Conservation (phyloP, 2,888 invertebrate species). For the Ephialtes manifestator region DNA sequence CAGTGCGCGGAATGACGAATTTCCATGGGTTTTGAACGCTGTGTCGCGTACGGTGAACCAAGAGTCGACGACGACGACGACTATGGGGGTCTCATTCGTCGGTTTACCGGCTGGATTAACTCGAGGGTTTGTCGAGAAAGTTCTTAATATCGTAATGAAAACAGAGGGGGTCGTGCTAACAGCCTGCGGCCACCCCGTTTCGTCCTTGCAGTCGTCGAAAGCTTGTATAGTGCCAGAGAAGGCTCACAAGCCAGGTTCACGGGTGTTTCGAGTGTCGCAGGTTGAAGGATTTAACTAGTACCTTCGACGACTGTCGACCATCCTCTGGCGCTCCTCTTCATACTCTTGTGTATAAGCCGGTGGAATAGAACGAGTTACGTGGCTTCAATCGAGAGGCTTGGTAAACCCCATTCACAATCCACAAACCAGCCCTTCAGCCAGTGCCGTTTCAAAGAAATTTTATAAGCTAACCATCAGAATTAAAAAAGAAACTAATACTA, state of each 20-base stretch:
- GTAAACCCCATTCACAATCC: conserved; percentile 18
- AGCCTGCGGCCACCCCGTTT: conserved; percentile 36
- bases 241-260: conserved; percentile 8
- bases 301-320: conserved; percentile 67
- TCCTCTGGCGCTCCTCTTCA: conserved; percentile 40
- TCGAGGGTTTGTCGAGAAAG: conserved; percentile 77
- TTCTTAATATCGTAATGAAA: conserved; percentile 79
- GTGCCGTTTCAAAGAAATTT: background rate
- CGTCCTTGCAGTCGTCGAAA: conserved; percentile 22
- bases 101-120: conserved; percentile 78
- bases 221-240: background rate
- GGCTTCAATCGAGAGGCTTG: conserved; percentile 15
- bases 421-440: conserved; percentile 1
- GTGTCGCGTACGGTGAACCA: conserved; percentile 34
- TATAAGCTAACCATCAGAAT: background rate
- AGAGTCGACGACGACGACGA: conserved; percentile 28
- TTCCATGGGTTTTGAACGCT: conserved; percentile 24
- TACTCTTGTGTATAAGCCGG: conserved; percentile 68
- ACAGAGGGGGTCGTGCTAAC: conserved; percentile 71
- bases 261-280: conserved; percentile 30
- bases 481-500: background rate
- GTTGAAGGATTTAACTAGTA: conserved; percentile 73
- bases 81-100: conserved; percentile 46
- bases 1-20: conserved; percentile 30
- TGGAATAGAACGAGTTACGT: conserved; percentile 42